These are phyloP conservation scores for Batillaria attramentaria DNA, from an alignment of 1,140 invertebrate species.

Conservation along the genomic window DNA sequence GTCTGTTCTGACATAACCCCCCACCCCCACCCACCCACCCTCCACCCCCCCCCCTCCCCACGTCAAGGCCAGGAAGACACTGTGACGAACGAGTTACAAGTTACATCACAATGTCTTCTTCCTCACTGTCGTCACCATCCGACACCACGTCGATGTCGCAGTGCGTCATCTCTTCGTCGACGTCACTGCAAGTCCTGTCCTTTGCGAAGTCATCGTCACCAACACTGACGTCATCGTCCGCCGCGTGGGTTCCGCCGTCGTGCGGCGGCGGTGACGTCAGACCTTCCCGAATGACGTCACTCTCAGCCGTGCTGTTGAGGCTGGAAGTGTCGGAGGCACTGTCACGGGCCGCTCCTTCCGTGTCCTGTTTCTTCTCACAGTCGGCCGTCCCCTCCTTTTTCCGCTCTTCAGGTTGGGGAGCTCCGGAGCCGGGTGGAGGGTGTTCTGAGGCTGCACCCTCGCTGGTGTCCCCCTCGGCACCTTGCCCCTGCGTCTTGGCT, in stretches of 20 bases:
- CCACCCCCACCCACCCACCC: too few species aligned
- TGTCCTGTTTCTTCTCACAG: neutral
- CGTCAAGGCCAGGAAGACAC: too few species aligned
- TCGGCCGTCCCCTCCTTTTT: neutral
- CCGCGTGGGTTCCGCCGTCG: neutral
- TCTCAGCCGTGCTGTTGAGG: too few species aligned
- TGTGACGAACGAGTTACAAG: too few species aligned
- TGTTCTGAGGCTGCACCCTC: constrained; percentile 2
- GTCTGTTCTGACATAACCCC: too few species aligned
- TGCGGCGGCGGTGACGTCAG: constrained; percentile 4
- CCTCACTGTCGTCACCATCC: constrained; percentile 12
- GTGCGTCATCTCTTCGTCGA: neutral
- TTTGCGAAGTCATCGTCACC: constrained; percentile 6
- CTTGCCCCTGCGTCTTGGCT: constrained; percentile 31
- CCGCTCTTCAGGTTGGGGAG: neutral
- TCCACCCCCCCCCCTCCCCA: too few species aligned
- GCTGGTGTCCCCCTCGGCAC: neutral
- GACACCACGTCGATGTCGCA: constrained; percentile 12
- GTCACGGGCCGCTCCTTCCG: neutral
- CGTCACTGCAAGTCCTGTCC: neutral
- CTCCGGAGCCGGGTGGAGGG: too few species aligned
- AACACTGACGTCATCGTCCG: constrained; percentile 2
- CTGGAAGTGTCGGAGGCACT: neutral
- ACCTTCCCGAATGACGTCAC: neutral
- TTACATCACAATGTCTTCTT: too few species aligned